Percentiles rank a stretch among this genome's conserved stretches.
Evolutionary conservation across 2,113 vertebrate genomes (phyloP).

Genomic region (Regulus satrapa): DNA sequence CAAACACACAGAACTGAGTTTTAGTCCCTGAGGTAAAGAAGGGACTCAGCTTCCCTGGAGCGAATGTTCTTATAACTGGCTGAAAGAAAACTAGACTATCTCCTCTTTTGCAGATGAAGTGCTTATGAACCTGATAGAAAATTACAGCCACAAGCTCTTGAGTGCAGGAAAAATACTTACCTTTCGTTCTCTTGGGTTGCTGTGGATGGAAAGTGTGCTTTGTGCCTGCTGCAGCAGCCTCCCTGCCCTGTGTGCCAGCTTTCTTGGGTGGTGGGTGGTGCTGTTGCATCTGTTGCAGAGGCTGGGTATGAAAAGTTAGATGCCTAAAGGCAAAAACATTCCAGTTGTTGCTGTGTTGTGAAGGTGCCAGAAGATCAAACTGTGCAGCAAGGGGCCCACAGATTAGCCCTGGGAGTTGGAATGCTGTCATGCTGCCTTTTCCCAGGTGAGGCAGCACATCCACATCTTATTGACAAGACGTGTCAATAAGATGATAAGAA

Average conservation of each 20-base stretch:
- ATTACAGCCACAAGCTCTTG: not conserved
- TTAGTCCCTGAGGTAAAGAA: not conserved
- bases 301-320: not conserved
- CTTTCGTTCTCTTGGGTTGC: not conserved
- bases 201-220: not conserved
- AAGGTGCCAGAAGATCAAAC: not conserved
- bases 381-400: not conserved
- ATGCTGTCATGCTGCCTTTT: not conserved
- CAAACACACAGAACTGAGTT: not conserved
- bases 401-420: not conserved
- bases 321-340: not conserved
- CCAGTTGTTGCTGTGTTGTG: not conserved
- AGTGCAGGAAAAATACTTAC: not conserved
- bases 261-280: too few species aligned
- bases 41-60: not conserved
- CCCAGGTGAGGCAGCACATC: not conserved
- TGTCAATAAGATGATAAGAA: not conserved
- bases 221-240: not conserved
- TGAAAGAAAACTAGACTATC: not conserved
- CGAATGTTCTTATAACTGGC: not conserved
- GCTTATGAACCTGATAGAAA: not conserved
- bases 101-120: not conserved
- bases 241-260: accelerated
- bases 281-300: not conserved
- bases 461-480: too few species aligned